A percentile compares a stretch with the other conserved stretches of the same genome.
Conservation (phyloP, 2,888 invertebrate genomes). For the Barypeithes pellucidus region DNA sequence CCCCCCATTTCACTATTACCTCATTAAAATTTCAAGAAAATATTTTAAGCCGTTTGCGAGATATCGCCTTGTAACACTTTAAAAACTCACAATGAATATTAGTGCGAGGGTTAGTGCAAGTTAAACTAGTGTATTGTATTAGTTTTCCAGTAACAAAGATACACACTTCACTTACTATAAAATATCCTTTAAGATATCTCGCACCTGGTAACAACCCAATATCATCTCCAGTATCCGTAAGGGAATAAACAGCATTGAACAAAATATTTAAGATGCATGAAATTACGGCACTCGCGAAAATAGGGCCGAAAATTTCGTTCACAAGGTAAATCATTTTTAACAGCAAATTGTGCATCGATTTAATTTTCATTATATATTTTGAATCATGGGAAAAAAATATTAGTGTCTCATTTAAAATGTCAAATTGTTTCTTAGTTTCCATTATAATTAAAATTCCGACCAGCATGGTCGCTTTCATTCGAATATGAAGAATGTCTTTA, state of each 20-base stretch:
- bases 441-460: background rate
- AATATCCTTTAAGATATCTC: background rate
- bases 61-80: too few relatives aligned
- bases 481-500: background rate
- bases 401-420: background rate
- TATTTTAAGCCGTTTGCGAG: too few relatives aligned
- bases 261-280: background rate
- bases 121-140: too few relatives aligned
- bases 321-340: background rate
- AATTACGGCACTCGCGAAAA: background rate
- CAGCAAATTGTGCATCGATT: background rate
- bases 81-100: too few relatives aligned
- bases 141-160: too few relatives aligned
- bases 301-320: background rate
- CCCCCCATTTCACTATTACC: too few relatives aligned
- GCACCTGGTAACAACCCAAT: background rate
- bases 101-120: too few relatives aligned
- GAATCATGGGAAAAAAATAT: background rate
- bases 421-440: background rate
- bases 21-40: too few relatives aligned
- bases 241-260: background rate
- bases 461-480: background rate
- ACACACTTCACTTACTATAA: background rate
- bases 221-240: background rate
- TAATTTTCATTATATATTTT: background rate